Base-by-base conservation (phyloP, 2,888 invertebrate genomes). In the Dinocampus coccinellae region DNA sequence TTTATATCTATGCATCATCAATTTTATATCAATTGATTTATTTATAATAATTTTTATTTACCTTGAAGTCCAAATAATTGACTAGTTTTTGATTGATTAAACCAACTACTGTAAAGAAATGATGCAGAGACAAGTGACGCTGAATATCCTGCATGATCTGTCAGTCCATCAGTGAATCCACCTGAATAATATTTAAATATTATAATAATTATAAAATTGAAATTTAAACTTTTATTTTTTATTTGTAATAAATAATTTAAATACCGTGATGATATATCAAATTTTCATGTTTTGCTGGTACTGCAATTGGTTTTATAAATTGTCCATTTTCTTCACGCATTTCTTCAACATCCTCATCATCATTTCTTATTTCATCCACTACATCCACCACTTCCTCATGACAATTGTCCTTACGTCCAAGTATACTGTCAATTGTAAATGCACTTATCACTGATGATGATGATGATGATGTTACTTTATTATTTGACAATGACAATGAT, bases 11-110 rank as follows among this genome's bases (percentile, higher is more conserved):
- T 16, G 11, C 4, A 20, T 47, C 2, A 29, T 10, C 55, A 22
- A 26, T 66, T 20, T 9, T 52, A 29, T 26, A 26, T 52, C 6
- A 0, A 24, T 7, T n/a, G 7, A 34, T 20, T 22, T 6, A 3
- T 22, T 13, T 33, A 39, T 10, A 42, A 24, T 42, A n/a, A 34
- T n/a, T 9, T 42, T 34, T n/a, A 60, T 61, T 64, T 89, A 92
- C 92, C 92, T 90, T 92, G 92, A 52, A 92, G 85, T 75, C 91
- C 91, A 78, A 92, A 90, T 58, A 92, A 85, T 75, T 91, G 90
- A 70, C 87, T 86, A 33, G 89, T 82, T 65, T 87, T 87, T 20
- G 85, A 81, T 75, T 85, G 87, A 9, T 82, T 82, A 70, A 87
- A 83, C 87, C 87, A 87, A 69, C 83, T 85, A 70, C 84, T 85